phyloP scores from a whole-genome alignment of 2,113 vertebrate genomes.

The Rhinolophus ferrumequinum region DNA sequence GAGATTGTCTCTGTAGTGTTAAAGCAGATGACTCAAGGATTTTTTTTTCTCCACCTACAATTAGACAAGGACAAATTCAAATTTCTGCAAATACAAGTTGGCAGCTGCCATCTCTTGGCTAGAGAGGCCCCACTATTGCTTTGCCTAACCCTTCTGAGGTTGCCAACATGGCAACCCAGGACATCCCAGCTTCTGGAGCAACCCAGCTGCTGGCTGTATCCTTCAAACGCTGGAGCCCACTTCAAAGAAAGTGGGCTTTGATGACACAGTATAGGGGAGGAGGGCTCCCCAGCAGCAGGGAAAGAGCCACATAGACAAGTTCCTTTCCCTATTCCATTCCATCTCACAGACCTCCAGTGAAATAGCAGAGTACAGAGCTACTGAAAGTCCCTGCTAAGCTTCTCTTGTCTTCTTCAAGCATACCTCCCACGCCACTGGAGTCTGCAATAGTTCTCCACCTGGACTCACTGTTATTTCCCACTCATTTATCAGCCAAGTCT shows the following conservation, averaged over 20 bases:
- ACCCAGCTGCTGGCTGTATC: background rate
- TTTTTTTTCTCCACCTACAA: background rate
- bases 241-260: background rate
- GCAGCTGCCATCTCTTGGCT: background rate
- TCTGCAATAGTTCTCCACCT: background rate
- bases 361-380: accelerated
- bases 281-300: background rate
- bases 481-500: background rate
- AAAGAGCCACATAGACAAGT: background rate
- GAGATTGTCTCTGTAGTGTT: background rate
- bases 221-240: background rate
- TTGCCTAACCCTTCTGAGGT: background rate
- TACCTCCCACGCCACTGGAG: accelerated
- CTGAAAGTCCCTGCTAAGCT: background rate
- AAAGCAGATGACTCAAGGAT: background rate
- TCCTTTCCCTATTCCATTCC: background rate
- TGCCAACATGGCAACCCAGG: accelerated
- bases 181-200: background rate
- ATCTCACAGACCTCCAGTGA: background rate
- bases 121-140: background rate
- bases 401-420: background rate
- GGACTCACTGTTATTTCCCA: background rate
- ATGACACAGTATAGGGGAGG: background rate
- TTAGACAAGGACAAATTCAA: background rate
- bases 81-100: background rate